Evolutionary conservation across 2,113 vertebrate genomes (phyloP).

Genomic region (Haemorhous mexicanus): DNA sequence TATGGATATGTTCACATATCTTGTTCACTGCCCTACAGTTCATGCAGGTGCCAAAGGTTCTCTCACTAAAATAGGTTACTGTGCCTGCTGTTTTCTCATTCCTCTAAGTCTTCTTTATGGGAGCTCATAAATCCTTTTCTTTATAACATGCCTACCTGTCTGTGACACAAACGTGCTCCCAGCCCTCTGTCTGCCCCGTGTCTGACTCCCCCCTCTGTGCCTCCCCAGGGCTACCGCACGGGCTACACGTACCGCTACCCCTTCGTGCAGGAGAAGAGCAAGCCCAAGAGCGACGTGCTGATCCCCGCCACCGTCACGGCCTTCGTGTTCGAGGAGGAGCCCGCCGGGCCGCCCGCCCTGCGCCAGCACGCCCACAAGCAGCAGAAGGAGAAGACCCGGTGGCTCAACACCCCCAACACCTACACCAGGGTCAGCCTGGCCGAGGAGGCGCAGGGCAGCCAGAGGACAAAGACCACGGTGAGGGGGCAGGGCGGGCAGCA

Average conservation of each 20-base stretch:
- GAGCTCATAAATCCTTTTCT: not conserved
- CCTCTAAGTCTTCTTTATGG: not conserved
- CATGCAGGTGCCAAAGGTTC: not conserved
- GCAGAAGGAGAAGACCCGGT: constrained; percentile 95
- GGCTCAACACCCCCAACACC: constrained; percentile 97
- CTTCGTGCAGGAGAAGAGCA: constrained; percentile 88
- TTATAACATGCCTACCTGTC: too few relatives aligned
- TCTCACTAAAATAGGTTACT: not conserved
- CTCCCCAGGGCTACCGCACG: constrained; percentile 87
- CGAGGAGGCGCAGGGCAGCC: constrained; percentile 73
- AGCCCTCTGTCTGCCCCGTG: fast-evolving
- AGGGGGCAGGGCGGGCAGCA: fast-evolving
- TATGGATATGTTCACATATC: not conserved
- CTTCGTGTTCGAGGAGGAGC: constrained; percentile 88
- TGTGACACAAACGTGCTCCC: not conserved
- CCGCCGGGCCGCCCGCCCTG: constrained; percentile 67
- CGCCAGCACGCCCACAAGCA: constrained; percentile 89
- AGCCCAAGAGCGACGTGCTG: constrained; percentile 91
- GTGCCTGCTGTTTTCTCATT: not conserved
- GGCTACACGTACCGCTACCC: constrained; percentile 96
- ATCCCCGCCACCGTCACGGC: constrained; percentile 89
- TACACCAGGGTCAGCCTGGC: constrained; percentile 91
- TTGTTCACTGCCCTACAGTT: not conserved
- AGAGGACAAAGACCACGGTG: constrained; percentile 86
- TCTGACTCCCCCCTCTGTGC: fast-evolving